A percentile compares a stretch with the other conserved stretches of the same genome.
These are phyloP conservation scores for Apus apus DNA, from an alignment of 2,113 vertebrate genomes.

Conservation along the genomic window DNA sequence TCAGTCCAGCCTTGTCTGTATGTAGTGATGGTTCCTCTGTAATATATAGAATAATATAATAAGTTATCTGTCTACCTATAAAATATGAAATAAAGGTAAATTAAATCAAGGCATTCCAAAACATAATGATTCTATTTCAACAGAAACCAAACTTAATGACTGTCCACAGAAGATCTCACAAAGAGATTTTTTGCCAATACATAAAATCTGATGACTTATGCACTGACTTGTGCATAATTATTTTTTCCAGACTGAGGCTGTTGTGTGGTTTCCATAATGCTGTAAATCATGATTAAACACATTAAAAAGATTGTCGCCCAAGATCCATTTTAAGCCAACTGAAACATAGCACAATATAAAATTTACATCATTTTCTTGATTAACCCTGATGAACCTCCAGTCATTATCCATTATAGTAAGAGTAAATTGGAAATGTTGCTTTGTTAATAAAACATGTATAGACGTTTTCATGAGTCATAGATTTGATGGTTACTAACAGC, in stretches of 20 bases:
- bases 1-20: background rate
- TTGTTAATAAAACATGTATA: constrained; percentile 70
- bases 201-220: constrained; percentile 48
- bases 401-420: constrained; percentile 68
- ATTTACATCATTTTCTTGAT: constrained; percentile 73
- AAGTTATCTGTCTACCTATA: background rate
- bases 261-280: constrained; percentile 30
- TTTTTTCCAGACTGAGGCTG: background rate
- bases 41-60: background rate
- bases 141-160: background rate
- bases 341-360: constrained; percentile 56
- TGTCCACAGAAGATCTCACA: background rate
- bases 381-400: constrained; percentile 70
- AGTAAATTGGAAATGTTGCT: constrained; percentile 67
- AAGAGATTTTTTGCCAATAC: constrained; percentile 19
- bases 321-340: constrained; percentile 62
- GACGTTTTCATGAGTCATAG: constrained; percentile 65
- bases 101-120: constrained; percentile 31
- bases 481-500: constrained; percentile 65
- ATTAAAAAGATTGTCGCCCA: constrained; percentile 36
- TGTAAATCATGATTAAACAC: constrained; percentile 64
- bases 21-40: background rate
- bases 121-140: background rate
- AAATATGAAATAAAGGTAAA: constrained; percentile 3
- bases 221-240: constrained; percentile 18